Conservation (phyloP, 2,888 invertebrate genomes). For the Eueremaeus valkanovi region DNA sequence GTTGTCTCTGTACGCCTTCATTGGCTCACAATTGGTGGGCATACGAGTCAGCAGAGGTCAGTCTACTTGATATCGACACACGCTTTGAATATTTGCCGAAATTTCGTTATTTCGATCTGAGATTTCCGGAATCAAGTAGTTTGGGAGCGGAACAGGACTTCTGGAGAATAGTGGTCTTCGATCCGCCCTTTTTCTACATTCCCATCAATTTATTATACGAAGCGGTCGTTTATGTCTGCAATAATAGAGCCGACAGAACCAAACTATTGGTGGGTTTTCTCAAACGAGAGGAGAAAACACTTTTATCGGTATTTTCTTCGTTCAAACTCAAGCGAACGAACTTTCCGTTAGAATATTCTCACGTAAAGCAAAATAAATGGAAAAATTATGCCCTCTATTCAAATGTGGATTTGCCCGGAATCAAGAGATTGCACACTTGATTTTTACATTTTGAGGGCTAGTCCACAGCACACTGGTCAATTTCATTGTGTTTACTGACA, state of each 20-base stretch:
- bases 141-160: neutral
- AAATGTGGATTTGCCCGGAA: conserved; percentile 10
- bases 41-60: neutral
- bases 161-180: neutral
- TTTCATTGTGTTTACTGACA: too few relatives aligned
- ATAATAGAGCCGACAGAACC: conserved; percentile 3
- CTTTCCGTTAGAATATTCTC: conserved; percentile 13
- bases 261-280: conserved; percentile 23
- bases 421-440: too few relatives aligned
- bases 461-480: too few relatives aligned
- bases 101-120: conserved; percentile 6
- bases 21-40: conserved; percentile 17
- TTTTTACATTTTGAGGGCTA: too few relatives aligned
- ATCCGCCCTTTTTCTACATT: conserved; percentile 22
- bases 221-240: conserved; percentile 1
- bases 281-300: neutral
- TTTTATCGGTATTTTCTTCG: neutral
- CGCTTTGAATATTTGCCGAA: conserved; percentile 15
- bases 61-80: conserved; percentile 21
- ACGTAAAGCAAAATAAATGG: conserved; percentile 18
- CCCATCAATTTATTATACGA: conserved; percentile 15
- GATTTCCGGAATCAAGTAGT: neutral
- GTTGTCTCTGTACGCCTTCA: conserved; percentile 9
- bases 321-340: neutral
- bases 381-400: conserved; percentile 17